phyloP scores from a whole-genome alignment of 2,113 vertebrate species.

The Chaenogobius annularis region DNA sequence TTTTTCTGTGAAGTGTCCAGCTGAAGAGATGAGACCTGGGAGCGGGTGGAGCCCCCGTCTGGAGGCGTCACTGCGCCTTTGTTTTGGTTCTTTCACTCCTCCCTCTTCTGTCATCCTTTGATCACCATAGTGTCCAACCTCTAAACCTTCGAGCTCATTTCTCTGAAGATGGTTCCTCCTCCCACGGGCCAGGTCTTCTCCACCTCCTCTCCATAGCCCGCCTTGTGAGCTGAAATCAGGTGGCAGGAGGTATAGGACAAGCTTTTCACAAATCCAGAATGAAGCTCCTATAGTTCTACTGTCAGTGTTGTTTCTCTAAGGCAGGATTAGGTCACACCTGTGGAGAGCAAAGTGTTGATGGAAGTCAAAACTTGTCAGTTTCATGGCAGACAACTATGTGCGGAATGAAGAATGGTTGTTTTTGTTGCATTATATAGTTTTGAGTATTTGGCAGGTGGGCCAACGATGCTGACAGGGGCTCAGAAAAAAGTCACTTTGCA shows the following conservation, averaged over 20 bases:
- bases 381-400: slow-evolving; percentile 8
- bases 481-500: not conserved
- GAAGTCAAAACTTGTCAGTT: slow-evolving; percentile 58
- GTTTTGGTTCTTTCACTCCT: slow-evolving; percentile 75
- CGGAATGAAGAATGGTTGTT: slow-evolving; percentile 32
- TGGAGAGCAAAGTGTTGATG: slow-evolving; percentile 35
- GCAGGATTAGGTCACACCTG: slow-evolving; percentile 52
- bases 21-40: slow-evolving; percentile 47
- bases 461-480: not conserved
- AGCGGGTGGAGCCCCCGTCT: slow-evolving; percentile 66
- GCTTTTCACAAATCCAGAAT: slow-evolving; percentile 8
- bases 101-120: slow-evolving; percentile 76
- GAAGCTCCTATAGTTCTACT: slow-evolving; percentile 25
- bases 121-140: slow-evolving; percentile 70
- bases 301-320: slow-evolving; percentile 23
- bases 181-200: slow-evolving; percentile 37
- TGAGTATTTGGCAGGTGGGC: slow-evolving; percentile 19
- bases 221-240: slow-evolving; percentile 37
- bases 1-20: slow-evolving; percentile 60
- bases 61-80: slow-evolving; percentile 68
- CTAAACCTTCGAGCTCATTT: slow-evolving; percentile 46
- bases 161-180: slow-evolving; percentile 35
- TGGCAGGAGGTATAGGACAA: slow-evolving; percentile 43
- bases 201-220: slow-evolving; percentile 17
- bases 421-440: slow-evolving; percentile 32